A percentile compares a stretch with the other conserved stretches of the same genome.
phyloP scores from a whole-genome alignment of 2,113 vertebrate species.

The Centropus unirufus region DNA sequence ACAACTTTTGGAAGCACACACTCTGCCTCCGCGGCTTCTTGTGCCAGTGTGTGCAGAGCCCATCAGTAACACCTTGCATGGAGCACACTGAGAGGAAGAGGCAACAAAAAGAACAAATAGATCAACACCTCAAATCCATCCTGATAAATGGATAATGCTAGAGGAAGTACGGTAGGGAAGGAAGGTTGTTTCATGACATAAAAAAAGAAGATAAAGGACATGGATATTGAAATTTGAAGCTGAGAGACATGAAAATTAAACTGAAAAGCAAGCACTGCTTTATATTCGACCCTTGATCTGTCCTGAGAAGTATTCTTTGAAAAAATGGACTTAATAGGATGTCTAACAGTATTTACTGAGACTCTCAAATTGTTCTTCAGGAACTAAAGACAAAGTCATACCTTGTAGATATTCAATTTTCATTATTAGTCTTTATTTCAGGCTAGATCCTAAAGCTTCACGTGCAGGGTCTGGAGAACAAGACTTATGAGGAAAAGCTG shows the following conservation, averaged over 20 bases:
- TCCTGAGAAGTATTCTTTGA: not conserved
- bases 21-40: not conserved
- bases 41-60: not conserved
- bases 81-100: accelerated
- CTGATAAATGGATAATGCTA: not conserved
- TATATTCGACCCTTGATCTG: not conserved
- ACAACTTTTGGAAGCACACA: not conserved
- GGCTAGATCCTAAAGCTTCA: not conserved
- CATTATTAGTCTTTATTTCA: not conserved
- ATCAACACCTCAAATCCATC: not conserved
- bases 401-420: not conserved
- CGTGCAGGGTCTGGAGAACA: too few species aligned
- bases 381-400: constrained; percentile 19
- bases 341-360: constrained; percentile 29
- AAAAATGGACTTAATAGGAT: not conserved
- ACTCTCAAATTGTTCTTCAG: not conserved
- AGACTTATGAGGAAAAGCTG: too few species aligned
- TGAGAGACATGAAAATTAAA: not conserved
- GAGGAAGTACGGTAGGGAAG: not conserved
- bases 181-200: not conserved
- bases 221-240: not conserved
- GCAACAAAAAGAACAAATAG: not conserved
- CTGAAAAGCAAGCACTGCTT: not conserved
- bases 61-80: not conserved
- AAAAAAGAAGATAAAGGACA: not conserved